Percentiles rank a stretch among this genome's conserved stretches.
phyloP scores from a whole-genome alignment of 2,113 vertebrate species.

The Calypte anna region DNA sequence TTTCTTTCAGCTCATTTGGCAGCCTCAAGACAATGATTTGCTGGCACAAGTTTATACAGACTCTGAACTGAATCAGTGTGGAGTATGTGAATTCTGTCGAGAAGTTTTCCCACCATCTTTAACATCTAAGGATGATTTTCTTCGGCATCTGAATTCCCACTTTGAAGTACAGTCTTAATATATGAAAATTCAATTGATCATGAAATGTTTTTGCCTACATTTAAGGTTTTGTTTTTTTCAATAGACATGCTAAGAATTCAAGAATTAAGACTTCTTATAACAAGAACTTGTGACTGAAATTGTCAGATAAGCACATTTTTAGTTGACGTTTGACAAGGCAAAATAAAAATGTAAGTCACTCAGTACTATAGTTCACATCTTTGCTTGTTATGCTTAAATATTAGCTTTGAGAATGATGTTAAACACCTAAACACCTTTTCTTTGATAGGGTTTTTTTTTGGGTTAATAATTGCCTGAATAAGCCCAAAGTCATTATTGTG shows the following conservation, averaged over 20 bases:
- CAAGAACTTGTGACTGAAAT: slow-evolving; percentile 21
- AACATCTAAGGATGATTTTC: slow-evolving; percentile 83
- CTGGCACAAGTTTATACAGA: slow-evolving; percentile 76
- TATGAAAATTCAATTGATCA: slow-evolving; percentile 70
- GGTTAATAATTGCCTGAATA: neutral
- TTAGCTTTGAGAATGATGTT: slow-evolving; percentile 3
- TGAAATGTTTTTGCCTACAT: slow-evolving; percentile 40
- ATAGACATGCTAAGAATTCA: slow-evolving; percentile 34
- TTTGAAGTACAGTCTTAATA: slow-evolving; percentile 84
- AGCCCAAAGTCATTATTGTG: neutral
- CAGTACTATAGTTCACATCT: slow-evolving; percentile 38
- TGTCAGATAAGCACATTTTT: slow-evolving; percentile 46
- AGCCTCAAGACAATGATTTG: slow-evolving; percentile 82
- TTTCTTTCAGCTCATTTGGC: slow-evolving; percentile 88
- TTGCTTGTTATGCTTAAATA: slow-evolving; percentile 47
- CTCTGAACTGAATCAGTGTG: slow-evolving; percentile 79
- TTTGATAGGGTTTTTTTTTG: neutral
- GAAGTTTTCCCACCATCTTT: slow-evolving; percentile 88
- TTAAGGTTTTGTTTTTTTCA: slow-evolving; percentile 28
- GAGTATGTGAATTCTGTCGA: slow-evolving; percentile 93
- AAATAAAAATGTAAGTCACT: slow-evolving; percentile 54
- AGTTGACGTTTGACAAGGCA: slow-evolving; percentile 28
- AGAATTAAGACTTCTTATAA: slow-evolving; percentile 55
- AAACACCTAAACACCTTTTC: neutral
- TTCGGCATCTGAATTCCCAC: slow-evolving; percentile 95